Evolutionary conservation across 2,113 vertebrate genomes (phyloP).

Genomic region (Terrapene triunguis): DNA sequence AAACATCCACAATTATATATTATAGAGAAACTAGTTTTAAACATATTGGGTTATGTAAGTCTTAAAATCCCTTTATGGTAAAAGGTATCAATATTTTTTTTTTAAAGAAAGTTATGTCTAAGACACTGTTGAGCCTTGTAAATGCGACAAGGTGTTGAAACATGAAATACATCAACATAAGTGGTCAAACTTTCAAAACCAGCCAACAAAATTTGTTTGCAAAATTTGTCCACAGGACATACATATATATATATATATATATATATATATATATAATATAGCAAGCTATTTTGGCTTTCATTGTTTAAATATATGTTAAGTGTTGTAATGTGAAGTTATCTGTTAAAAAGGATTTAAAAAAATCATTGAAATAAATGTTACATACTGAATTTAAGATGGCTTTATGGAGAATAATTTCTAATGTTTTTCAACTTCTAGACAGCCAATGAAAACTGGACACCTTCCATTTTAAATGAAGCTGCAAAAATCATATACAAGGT

Average conservation of each 20-base stretch:
- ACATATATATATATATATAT: no score
- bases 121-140: background rate
- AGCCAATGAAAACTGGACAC: slow-evolving; percentile 92
- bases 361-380: background rate
- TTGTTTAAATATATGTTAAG: background rate
- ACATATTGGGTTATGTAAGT: background rate
- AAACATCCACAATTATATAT: background rate
- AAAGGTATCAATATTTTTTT: background rate
- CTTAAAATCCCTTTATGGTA: background rate
- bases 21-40: background rate
- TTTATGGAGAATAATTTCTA: background rate
- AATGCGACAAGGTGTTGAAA: background rate
- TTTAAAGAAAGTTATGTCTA: background rate
- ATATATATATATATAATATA: no score
- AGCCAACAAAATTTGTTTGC: background rate
- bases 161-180: background rate
- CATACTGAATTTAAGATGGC: background rate
- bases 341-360: background rate
- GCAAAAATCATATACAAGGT: slow-evolving; percentile 98
- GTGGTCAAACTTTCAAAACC: background rate
- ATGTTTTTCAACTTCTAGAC: slow-evolving; percentile 83
- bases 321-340: background rate
- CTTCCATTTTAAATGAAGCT: slow-evolving; percentile 92
- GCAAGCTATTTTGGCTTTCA: background rate
- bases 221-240: background rate